phyloP scores from a whole-genome alignment of 2,888 invertebrate genomes.

The Didymodactylos carnosus region DNA sequence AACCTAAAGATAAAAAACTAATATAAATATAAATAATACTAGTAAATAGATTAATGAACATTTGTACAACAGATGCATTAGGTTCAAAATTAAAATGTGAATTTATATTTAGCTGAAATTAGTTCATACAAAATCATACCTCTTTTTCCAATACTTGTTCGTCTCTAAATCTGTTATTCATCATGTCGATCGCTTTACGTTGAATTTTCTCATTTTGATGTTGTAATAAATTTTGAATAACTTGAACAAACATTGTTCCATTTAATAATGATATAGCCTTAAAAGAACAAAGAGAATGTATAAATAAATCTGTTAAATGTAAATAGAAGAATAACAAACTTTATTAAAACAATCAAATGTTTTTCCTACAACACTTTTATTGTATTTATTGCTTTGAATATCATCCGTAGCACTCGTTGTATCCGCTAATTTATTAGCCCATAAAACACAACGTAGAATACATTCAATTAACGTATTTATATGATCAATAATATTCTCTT shows the following conservation, averaged over 20 bases:
- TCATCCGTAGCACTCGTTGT: too few species aligned
- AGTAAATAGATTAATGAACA: too few species aligned
- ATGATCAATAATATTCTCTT: neutral
- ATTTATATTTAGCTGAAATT: conserved; percentile 47
- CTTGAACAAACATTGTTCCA: neutral
- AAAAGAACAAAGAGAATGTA: too few species aligned
- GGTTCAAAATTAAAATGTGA: conserved; percentile 37
- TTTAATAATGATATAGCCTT: neutral
- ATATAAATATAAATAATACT: conserved; percentile 22
- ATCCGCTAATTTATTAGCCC: neutral
- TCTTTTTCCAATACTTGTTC: conserved; percentile 6
- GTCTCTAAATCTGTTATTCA: neutral
- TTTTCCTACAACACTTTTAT: neutral
- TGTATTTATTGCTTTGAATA: neutral
- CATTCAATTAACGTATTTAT: neutral
- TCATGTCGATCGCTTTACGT: neutral
- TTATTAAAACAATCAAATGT: too few species aligned
- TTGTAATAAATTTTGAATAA: neutral
- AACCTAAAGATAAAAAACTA: neutral
- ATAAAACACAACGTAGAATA: neutral
- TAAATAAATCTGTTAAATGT: too few species aligned
- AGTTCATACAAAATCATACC: conserved; percentile 36
- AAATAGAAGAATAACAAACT: too few species aligned
- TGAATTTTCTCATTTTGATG: neutral
- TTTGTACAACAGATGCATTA: too few species aligned